Percentiles rank a stretch among this genome's conserved stretches.
Evolutionary conservation across 2,888 invertebrate species (phyloP).

Genomic region (Lasius fuliginosus): DNA sequence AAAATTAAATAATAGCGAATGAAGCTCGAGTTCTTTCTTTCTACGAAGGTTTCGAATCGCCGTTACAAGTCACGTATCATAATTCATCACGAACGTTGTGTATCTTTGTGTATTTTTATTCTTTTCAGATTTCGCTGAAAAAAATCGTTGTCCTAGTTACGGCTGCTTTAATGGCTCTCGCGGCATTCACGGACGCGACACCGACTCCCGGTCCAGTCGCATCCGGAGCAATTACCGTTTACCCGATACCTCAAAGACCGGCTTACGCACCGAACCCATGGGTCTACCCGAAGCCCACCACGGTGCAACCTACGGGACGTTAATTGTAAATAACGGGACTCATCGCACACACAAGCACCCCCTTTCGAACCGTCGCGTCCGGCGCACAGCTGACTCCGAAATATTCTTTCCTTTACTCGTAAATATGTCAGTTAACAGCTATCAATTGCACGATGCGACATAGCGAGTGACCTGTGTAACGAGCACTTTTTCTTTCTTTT

Average conservation of each 20-base stretch:
- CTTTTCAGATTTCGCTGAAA: slow-evolving; percentile 56
- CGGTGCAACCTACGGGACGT: slow-evolving; percentile 25
- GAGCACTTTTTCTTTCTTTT: too few relatives aligned
- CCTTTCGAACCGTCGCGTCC: background rate
- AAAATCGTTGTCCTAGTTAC: slow-evolving; percentile 32
- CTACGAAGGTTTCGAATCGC: background rate
- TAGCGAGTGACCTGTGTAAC: background rate
- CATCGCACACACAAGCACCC: background rate
- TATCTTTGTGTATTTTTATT: too few relatives aligned
- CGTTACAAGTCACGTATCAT: background rate
- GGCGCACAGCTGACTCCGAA: background rate
- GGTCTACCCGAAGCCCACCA: slow-evolving; percentile 74
- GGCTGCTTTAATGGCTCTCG: slow-evolving; percentile 36
- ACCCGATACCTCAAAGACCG: slow-evolving; percentile 76
- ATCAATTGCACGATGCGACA: background rate
- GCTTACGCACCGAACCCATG: slow-evolving; percentile 69
- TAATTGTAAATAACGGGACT: background rate
- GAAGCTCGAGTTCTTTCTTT: background rate
- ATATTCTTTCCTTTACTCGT: background rate
- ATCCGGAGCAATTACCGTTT: slow-evolving; percentile 76
- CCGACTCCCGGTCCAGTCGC: slow-evolving; percentile 58
- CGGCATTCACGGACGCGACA: slow-evolving; percentile 21
- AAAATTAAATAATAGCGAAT: background rate
- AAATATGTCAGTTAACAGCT: background rate
- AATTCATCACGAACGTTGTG: background rate